A percentile compares a stretch with the other conserved stretches of the same genome.
Conservation (phyloP, 2,113 vertebrate genomes). For the Pedionomus torquatus region DNA sequence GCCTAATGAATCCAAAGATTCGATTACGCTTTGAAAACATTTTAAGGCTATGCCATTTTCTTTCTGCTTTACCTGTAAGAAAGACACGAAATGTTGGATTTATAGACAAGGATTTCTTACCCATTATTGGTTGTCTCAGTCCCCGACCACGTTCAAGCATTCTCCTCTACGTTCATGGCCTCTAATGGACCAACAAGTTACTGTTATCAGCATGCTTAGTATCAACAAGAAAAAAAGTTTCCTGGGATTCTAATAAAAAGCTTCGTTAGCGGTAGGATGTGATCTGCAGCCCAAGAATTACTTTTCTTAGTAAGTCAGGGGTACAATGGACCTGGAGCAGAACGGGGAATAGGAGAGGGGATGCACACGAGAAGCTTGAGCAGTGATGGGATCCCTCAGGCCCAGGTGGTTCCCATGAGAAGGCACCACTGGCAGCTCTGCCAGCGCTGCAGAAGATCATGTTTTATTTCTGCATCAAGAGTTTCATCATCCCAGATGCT, state of each 20-base stretch:
- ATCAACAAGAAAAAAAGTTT: not conserved
- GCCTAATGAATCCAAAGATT: slow-evolving; percentile 85
- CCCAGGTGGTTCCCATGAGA: not conserved
- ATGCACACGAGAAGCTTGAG: not conserved
- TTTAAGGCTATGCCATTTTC: slow-evolving; percentile 92
- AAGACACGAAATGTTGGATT: not conserved
- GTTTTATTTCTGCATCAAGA: not conserved
- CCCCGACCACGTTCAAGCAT: not conserved
- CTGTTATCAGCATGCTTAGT: not conserved
- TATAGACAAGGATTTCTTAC: not conserved
- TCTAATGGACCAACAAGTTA: slow-evolving; percentile 40
- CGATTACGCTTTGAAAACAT: slow-evolving; percentile 87
- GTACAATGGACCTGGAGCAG: not conserved
- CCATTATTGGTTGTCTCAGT: not conserved
- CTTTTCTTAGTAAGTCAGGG: not conserved
- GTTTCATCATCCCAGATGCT: not conserved
- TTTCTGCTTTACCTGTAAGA: slow-evolving; percentile 89
- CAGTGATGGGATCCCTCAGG: not conserved
- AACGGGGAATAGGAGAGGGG: not conserved
- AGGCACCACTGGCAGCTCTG: not conserved
- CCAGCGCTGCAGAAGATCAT: not conserved
- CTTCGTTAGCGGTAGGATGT: not conserved
- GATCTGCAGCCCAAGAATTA: not conserved
- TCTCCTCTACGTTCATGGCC: not conserved
- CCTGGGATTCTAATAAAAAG: not conserved